Percentiles rank a stretch among this genome's conserved stretches.
Conservation (phyloP, 2,113 vertebrate species). For the Pampusana beccarii region DNA sequence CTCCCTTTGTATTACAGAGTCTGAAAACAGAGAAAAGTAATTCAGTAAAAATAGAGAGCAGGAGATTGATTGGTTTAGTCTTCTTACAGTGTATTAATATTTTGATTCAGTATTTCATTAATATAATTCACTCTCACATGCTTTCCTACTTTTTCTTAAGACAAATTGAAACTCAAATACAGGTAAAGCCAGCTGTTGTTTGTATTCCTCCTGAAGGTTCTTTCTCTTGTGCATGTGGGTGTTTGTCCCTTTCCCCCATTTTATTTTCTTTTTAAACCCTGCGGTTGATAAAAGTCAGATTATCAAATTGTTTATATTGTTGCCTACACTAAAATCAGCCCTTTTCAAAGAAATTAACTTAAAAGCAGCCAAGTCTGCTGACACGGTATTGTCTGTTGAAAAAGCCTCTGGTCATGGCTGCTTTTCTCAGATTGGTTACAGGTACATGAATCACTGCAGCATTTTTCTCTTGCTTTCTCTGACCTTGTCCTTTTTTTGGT, state of each 20-base stretch:
- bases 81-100: neutral
- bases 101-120: conserved; percentile 37
- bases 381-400: neutral
- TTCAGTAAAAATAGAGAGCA: conserved; percentile 1
- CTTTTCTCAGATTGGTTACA: neutral
- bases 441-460: neutral
- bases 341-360: neutral
- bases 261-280: conserved; percentile 1
- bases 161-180: conserved; percentile 28
- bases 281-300: neutral
- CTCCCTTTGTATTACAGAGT: neutral
- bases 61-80: neutral
- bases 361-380: neutral
- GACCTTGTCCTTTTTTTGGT: neutral
- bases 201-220: neutral
- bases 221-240: neutral
- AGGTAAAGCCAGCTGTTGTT: conserved; percentile 15
- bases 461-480: neutral
- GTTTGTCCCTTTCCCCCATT: neutral
- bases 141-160: neutral
- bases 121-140: neutral
- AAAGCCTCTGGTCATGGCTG: neutral
- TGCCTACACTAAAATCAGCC: neutral
- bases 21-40: neutral
- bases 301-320: neutral